Evolutionary conservation across 2,113 vertebrate species (phyloP).

Genomic region (Scalopus aquaticus): DNA sequence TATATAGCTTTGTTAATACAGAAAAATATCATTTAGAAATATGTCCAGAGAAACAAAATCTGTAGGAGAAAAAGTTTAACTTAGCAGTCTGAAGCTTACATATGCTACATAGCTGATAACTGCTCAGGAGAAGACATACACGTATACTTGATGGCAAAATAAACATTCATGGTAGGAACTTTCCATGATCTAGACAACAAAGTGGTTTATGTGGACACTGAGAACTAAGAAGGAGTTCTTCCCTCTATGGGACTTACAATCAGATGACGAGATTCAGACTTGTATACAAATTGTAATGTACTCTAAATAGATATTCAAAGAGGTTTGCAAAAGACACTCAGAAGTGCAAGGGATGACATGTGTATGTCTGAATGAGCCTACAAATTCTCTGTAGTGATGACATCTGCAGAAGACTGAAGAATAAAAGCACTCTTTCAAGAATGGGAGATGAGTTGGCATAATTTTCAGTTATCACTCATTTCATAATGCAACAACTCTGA

Average conservation of each 20-base stretch:
- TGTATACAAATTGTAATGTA: not conserved
- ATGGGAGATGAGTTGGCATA: not conserved
- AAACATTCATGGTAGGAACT: not conserved
- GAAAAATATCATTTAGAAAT: slow-evolving; percentile 15
- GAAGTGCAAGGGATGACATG: not conserved
- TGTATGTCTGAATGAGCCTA: not conserved
- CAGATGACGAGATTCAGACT: not conserved
- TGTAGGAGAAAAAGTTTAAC: not conserved
- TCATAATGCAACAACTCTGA: not conserved
- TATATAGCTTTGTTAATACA: not conserved
- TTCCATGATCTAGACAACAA: not conserved
- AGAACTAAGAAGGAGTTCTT: not conserved
- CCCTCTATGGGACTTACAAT: not conserved
- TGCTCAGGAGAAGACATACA: not conserved
- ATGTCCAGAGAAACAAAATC: slow-evolving; percentile 2
- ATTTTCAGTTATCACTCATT: not conserved
- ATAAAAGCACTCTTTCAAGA: not conserved
- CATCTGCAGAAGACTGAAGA: not conserved
- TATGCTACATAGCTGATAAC: not conserved
- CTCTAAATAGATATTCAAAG: not conserved
- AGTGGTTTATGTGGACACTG: not conserved
- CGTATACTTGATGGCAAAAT: not conserved
- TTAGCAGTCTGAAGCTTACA: not conserved
- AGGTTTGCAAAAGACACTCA: not conserved
- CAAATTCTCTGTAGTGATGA: not conserved